Percentiles rank a stretch among this genome's conserved stretches.
Evolutionary conservation across 2,888 invertebrate species (phyloP).

Genomic region (Hypomecis punctinalis): DNA sequence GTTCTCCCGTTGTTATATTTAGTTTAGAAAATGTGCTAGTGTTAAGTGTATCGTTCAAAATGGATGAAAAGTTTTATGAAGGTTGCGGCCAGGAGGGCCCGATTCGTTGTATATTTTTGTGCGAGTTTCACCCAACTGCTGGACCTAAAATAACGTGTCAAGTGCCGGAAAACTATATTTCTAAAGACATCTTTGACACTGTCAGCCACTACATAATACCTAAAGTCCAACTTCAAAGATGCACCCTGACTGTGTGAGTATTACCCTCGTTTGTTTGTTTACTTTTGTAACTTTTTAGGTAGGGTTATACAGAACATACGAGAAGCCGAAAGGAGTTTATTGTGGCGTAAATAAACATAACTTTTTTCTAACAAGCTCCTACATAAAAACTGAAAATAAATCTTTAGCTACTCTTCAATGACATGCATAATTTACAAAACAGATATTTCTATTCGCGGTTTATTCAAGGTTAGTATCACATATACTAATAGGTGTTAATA

Average conservation of each 20-base stretch:
- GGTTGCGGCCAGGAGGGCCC: conserved; percentile 88
- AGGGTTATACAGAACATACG: neutral
- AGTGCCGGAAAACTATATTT: conserved; percentile 91
- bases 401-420: too few species aligned
- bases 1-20: conserved; percentile 10
- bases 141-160: conserved; percentile 92
- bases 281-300: neutral
- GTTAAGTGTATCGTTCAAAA: conserved; percentile 52
- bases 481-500: too few species aligned
- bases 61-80: conserved; percentile 83
- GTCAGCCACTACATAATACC: conserved; percentile 94
- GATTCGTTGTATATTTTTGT: conserved; percentile 91
- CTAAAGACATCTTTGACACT: conserved; percentile 92
- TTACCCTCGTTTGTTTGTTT: conserved; percentile 14
- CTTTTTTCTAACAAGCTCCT: too few species aligned
- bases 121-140: conserved; percentile 90
- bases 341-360: too few species aligned
- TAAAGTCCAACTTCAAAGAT: conserved; percentile 91
- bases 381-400: too few species aligned
- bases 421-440: too few species aligned
- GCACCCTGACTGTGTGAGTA: conserved; percentile 92
- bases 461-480: too few species aligned
- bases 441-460: too few species aligned
- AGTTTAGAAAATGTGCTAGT: conserved; percentile 39
- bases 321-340: too few species aligned